Conservation (phyloP, 2,888 invertebrate species). For the Peribatodes rhomboidaria region DNA sequence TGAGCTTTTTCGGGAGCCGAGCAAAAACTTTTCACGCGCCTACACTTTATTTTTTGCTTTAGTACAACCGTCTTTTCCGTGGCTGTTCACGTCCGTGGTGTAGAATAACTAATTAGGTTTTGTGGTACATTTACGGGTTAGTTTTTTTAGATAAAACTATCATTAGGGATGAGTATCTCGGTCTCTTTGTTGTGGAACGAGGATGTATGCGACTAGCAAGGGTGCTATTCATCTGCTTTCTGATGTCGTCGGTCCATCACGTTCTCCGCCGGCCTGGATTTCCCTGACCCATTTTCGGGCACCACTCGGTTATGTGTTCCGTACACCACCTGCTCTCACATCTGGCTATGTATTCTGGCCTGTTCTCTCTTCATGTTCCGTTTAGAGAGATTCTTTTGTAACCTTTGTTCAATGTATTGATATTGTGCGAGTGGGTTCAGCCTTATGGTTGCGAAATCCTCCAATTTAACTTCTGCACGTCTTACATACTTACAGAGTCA, state of each 20-base stretch:
- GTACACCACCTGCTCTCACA: not conserved
- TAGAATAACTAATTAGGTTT: conserved; percentile 7
- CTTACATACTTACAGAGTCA: not conserved
- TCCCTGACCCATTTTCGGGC: not conserved
- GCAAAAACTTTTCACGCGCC: conserved; percentile 59
- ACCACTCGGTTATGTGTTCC: not conserved
- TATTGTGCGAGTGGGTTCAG: conserved; percentile 15
- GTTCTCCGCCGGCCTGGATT: not conserved
- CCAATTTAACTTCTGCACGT: conserved; percentile 24
- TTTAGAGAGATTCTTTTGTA: conserved; percentile 1
- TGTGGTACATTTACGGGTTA: not conserved
- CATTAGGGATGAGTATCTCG: no score
- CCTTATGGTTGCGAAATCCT: conserved; percentile 20
- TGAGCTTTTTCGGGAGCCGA: conserved; percentile 51
- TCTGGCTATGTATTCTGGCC: not conserved
- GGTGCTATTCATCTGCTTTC: not conserved
- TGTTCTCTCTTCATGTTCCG: not conserved
- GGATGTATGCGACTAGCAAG: not conserved
- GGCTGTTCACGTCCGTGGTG: not conserved
- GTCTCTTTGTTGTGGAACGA: no score
- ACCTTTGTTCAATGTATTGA: conserved; percentile 20
- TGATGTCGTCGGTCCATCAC: not conserved
- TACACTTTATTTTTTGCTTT: conserved; percentile 46
- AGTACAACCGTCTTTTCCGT: conserved; percentile 32
- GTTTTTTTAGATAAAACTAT: not conserved